Evolutionary conservation across 2,797 vertebrate genomes (phyloP).

Genomic region (Pygocentrus nattereri): DNA sequence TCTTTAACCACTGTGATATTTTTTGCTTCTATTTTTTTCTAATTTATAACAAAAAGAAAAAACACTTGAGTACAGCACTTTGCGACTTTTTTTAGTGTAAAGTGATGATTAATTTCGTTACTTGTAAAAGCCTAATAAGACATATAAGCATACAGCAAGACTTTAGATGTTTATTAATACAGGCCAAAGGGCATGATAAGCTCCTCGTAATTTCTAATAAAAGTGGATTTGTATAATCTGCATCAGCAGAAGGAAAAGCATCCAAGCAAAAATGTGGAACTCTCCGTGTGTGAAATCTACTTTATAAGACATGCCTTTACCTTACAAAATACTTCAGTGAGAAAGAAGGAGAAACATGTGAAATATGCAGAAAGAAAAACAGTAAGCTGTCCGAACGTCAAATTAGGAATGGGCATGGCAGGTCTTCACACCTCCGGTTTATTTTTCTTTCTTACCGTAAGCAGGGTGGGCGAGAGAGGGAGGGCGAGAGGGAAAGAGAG

Average conservation of each 20-base stretch:
- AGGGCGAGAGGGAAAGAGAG: not conserved
- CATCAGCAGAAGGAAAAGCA: not conserved
- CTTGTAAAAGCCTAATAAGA: not conserved
- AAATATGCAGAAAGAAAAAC: constrained; percentile 11
- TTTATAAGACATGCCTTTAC: not conserved
- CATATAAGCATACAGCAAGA: not conserved
- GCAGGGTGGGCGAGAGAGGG: constrained; percentile 20
- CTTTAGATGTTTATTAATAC: too few species aligned
- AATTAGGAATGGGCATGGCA: constrained; percentile 36
- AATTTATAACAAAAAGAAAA: too few species aligned
- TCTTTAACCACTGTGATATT: too few species aligned
- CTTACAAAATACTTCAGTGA: not conserved
- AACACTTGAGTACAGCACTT: too few species aligned
- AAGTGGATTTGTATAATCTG: not conserved
- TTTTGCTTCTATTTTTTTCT: too few species aligned
- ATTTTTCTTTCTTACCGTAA: constrained; percentile 49
- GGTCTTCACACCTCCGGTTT: constrained; percentile 38
- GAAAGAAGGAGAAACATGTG: not conserved
- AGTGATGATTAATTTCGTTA: too few species aligned
- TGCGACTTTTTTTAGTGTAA: too few species aligned
- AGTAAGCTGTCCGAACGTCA: not conserved
- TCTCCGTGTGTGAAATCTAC: not conserved
- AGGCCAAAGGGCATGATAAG: not conserved
- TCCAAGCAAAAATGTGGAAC: not conserved
- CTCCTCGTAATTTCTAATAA: not conserved